Evolutionary conservation across 2,113 vertebrate species (phyloP), one percentile per base, ranked within the genome.

Genomic region (Scomber scombrus): DNA sequence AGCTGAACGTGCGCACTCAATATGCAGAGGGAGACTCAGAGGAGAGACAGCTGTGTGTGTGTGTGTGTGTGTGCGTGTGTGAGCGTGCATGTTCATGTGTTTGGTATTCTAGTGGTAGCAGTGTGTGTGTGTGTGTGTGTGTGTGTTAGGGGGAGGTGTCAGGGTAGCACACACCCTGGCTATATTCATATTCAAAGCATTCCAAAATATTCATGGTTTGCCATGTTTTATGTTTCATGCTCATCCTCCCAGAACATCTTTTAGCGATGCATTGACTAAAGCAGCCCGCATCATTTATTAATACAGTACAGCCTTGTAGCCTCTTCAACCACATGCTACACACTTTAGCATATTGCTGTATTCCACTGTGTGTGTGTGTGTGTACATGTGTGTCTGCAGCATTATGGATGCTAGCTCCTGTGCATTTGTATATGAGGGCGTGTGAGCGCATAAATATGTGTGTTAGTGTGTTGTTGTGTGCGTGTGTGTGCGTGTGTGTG

Each of bases 241-340:
- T 91, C 81, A 63, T 75, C 81, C 75, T 85, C 46, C 76, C 67
- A 47, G 78, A 87, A 87, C 78, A 81, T 85, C 26, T 90, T 74
- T 83, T 63, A 85, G 71, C 80, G 82, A 88, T 82, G 72, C 77
- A 47, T 49, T 18, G 45, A 76, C 63, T 75, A 55, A 77, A 81
- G 74, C 81, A 76, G 77, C 67, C 43, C 23, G 55, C 76, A 85
- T 92, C 70, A 83, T 78, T 86, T 88, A 88, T 79, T 86, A 82
- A 88, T 84, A 83, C 86, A 51, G 71, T 80, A 55, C 78, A 75
- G 78, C 80, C 82, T 61, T 49, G 57, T 57, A 49, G 76, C 77
- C 51, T 80, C 84, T 71, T 81, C 78, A 79, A 26, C 68, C 66
- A 56, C 67, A 50, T 40, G 54, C 23, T 34, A 21, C 56, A 50